phyloP scores from a whole-genome alignment of 1,140 invertebrate species.

The Stenopsyche tienmushanensis region DNA sequence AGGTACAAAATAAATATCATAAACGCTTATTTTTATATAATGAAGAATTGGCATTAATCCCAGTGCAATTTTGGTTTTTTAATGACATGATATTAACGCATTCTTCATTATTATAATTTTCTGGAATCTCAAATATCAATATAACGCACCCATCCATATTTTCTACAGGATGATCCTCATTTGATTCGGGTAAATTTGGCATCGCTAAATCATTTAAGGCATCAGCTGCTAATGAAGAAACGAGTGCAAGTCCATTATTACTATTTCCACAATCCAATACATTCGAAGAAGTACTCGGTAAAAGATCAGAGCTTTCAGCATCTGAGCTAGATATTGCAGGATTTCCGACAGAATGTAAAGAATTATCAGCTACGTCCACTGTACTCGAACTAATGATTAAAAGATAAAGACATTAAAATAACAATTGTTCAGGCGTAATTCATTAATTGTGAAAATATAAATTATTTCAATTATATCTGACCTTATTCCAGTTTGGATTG shows the following conservation, averaged over 20 bases:
- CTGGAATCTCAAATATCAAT: not conserved
- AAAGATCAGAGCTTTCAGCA: conserved; percentile 20
- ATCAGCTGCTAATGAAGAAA: conserved; percentile 17
- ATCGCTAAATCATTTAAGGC: conserved; percentile 25
- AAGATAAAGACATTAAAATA: not conserved
- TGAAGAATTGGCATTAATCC: too few species aligned
- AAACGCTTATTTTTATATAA: too few species aligned
- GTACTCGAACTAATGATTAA: conserved; percentile 30
- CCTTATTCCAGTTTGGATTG: conserved; percentile 37
- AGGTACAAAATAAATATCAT: not conserved
- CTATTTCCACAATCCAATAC: conserved; percentile 17
- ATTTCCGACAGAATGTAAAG: conserved; percentile 17
- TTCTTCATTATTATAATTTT: too few species aligned
- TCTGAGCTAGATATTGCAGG: conserved; percentile 30
- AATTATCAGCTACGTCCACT: conserved; percentile 22
- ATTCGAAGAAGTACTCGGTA: conserved; percentile 30
- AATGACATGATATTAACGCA: too few species aligned
- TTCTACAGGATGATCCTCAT: conserved; percentile 20
- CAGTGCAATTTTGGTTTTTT: too few species aligned
- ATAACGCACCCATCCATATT: conserved; percentile 25
- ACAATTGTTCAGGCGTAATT: conserved; percentile 3
- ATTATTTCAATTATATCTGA: conserved; percentile 3
- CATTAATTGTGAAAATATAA: not conserved
- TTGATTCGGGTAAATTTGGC: conserved; percentile 19
- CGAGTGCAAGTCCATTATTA: conserved; percentile 12